Evolutionary conservation across 2,113 vertebrate genomes (phyloP).

Genomic region (Semicossyphus pulcher): DNA sequence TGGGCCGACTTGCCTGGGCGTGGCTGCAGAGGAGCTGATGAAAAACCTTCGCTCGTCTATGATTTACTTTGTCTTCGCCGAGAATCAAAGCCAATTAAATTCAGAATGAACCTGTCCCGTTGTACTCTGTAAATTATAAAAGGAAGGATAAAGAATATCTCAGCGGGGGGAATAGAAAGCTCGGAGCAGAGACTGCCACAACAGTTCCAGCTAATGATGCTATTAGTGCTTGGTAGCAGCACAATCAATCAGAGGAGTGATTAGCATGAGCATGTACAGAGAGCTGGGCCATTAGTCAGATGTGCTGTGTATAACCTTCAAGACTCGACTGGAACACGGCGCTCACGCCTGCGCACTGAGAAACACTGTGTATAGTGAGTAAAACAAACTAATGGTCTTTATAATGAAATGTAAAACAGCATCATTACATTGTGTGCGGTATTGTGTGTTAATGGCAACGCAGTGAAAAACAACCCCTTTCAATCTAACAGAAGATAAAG

Average conservation of each 20-base stretch:
- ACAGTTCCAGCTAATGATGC: constrained; percentile 77
- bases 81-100: constrained; percentile 49
- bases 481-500: background rate
- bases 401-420: constrained; percentile 13
- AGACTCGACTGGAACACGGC: constrained; percentile 36
- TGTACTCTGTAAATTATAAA: constrained; percentile 49
- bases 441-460: background rate
- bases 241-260: constrained; percentile 79
- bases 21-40: background rate
- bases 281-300: constrained; percentile 74
- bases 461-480: background rate
- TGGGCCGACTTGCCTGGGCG: background rate
- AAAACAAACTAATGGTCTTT: constrained; percentile 22
- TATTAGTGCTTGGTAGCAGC: constrained; percentile 73
- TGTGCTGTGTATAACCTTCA: constrained; percentile 68
- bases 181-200: constrained; percentile 63
- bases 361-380: background rate
- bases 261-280: constrained; percentile 75
- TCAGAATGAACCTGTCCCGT: constrained; percentile 50
- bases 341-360: constrained; percentile 8
- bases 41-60: background rate
- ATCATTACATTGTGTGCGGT: background rate
- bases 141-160: constrained; percentile 49
- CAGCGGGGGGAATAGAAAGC: constrained; percentile 47
- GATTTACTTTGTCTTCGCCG: constrained; percentile 4